Base-by-base conservation (phyloP, 2,797 vertebrate genomes). In the Myotis pilosus region DNA sequence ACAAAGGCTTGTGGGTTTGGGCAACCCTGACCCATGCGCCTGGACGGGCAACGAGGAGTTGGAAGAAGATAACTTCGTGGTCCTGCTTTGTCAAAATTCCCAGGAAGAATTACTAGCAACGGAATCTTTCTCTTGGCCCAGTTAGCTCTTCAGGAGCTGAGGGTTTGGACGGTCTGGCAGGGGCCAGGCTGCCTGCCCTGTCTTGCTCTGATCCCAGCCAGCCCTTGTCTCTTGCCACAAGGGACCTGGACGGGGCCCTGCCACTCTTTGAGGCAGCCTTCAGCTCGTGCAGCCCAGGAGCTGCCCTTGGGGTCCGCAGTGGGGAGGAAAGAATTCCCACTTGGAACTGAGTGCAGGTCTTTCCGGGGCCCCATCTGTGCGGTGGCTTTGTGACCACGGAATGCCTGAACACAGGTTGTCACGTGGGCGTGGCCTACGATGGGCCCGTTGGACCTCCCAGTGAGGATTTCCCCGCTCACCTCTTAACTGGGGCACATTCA, bases 401-500 rank as follows among this genome's bases (percentile, higher is more conserved):
- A 0, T 23, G 53, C 66, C 53, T 0, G 2, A 47, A 36, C 79
- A 25, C 51, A 74, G 33, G n/a, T 25, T 55, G 55, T 91, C 85
- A 53, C 20, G 0, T 30, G 22, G 17, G 33, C 41, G 47, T 47
- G 49, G 44, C 55, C 22, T 60, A 15, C 17, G 60, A 49, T 36
- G 11, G 19, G 68, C 83, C 4, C 22, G 55, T 41, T 0, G 3
- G 6, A 41, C 57, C 57, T 95, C 81, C 81, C 82, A 28, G 55
- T 5, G 85, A 93, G 87, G 86, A 25, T 79, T 75, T 66, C 44
- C 47, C 82, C 53, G 90, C 79, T 81, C 0, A 0, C 53, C 60
- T 25, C 33, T 5, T 22, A 62, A 72, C 75, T 20, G 60, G 47
- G 68, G 23, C 41, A 57, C 93, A 96, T 96, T 84, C 86, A 94